Base-by-base conservation (phyloP, 2,113 vertebrate genomes). In the Calyptommatus sinebrachiatus region DNA sequence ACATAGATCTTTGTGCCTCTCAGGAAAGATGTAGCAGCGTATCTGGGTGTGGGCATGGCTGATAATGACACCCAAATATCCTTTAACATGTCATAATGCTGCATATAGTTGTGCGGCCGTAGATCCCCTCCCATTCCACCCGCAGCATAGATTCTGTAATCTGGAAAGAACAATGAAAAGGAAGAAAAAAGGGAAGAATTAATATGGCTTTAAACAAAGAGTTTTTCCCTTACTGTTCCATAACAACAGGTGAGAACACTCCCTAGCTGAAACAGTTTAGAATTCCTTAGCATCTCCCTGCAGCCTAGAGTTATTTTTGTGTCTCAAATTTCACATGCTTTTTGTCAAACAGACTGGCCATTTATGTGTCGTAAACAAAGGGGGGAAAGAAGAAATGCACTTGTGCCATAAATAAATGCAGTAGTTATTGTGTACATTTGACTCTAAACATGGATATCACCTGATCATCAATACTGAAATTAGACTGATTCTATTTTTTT, bases 91-190 rank as follows among this genome's bases (percentile, higher is more conserved):
- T 99, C 98, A 0, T 99, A 99, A 92, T 99, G 97, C 86, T 99
- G 98, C 75, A 99, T 95, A 90, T 97, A 94, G 87, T 92, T 97
- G 86, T 98, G 97, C 0, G 98, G 97, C 77, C 95, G 92, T 85
- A 99, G 95, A 92, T 99, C 98, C 11, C 94, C 91, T 16, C 97
- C 97, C 98, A 99, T 99, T 68, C 98, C 98, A 0, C 98, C 98
- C 0, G 96, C 96, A 0, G 98, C 97, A 0, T 99, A 96, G 14
- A 97, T 96, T 67, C 98, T 92, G 84, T 96, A 94, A 82, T 99
- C 98, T 99, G 79, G 5, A 73, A 1, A 41, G 65, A 61, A 60
- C 1, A 87, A 41, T 8, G 48, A 81, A 31, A 76, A 63, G 67
- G 41, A 69, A 2, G 48, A 71, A 14, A 48, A n/a, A 46, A 18